A percentile compares a stretch with the other conserved stretches of the same genome.
Conservation (phyloP, 1,140 invertebrate genomes). For the Anastrepha obliqua region DNA sequence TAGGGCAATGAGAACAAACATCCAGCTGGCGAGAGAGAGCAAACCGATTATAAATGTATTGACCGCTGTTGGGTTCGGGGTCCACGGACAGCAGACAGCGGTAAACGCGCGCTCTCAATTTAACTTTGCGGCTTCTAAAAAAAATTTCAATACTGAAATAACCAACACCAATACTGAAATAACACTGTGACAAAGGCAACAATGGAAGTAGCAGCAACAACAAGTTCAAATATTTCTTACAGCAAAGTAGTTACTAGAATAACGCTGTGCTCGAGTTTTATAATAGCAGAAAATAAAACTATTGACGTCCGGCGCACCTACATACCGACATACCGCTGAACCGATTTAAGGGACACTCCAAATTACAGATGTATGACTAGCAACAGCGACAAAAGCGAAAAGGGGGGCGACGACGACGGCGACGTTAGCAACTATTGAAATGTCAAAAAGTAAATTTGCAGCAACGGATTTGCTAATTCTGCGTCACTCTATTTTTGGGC, state of each 20-base stretch:
- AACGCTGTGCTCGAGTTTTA: not conserved
- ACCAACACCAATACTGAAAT: not conserved
- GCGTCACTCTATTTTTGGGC: conserved; percentile 22
- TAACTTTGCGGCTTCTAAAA: not conserved
- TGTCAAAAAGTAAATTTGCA: conserved; percentile 21
- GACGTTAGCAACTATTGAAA: conserved; percentile 24
- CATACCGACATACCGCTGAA: not conserved
- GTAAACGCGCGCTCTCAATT: not conserved
- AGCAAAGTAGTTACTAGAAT: not conserved
- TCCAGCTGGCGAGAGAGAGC: not conserved
- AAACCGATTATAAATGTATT: not conserved
- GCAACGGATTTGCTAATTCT: conserved; percentile 3
- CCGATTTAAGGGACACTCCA: conserved; percentile 18
- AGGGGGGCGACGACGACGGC: not conserved
- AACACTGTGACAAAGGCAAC: not conserved
- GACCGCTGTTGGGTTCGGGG: not conserved
- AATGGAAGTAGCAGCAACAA: conserved; percentile 22
- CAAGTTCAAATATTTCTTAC: not conserved
- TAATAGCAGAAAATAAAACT: not conserved
- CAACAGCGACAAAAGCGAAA: not conserved
- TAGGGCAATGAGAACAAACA: no score
- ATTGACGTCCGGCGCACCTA: not conserved
- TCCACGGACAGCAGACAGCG: not conserved
- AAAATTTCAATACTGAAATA: conserved; percentile 44
- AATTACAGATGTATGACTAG: not conserved